These are phyloP conservation scores for Pseudopipra pipra DNA, from an alignment of 2,113 vertebrate genomes.

Conservation along the genomic window DNA sequence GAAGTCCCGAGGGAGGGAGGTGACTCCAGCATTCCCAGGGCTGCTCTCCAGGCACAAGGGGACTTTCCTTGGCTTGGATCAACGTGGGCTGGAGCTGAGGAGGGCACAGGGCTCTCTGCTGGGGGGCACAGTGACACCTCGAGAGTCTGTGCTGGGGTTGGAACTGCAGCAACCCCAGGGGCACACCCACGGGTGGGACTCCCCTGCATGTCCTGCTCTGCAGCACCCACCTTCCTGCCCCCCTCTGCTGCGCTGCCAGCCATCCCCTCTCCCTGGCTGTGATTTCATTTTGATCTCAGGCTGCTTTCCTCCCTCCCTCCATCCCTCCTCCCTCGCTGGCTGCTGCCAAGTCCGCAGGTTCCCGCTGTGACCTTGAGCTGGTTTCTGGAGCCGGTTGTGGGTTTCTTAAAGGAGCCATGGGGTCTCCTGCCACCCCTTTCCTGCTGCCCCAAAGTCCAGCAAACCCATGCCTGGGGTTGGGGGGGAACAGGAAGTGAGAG, in stretches of 20 bases:
- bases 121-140: rapidly evolving
- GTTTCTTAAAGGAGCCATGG: constrained; percentile 59
- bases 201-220: background rate
- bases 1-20: background rate
- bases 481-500: background rate
- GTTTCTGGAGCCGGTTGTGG: constrained; percentile 23
- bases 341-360: constrained; percentile 69
- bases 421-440: background rate
- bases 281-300: constrained; percentile 7
- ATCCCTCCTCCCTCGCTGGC: constrained; percentile 7
- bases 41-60: background rate
- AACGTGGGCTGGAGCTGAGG: background rate
- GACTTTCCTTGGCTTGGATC: background rate
- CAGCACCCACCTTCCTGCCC: background rate
- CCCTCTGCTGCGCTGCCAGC: rapidly evolving
- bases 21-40: background rate
- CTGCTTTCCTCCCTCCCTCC: background rate
- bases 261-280: background rate
- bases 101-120: background rate
- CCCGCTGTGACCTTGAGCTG: constrained; percentile 67
- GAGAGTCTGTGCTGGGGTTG: rapidly evolving
- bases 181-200: background rate
- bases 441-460: background rate
- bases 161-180: background rate
- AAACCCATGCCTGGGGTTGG: rapidly evolving